Percentiles rank a stretch among this genome's conserved stretches.
Evolutionary conservation across 1,140 invertebrate species (phyloP).

Genomic region (Ceratina australensis): DNA sequence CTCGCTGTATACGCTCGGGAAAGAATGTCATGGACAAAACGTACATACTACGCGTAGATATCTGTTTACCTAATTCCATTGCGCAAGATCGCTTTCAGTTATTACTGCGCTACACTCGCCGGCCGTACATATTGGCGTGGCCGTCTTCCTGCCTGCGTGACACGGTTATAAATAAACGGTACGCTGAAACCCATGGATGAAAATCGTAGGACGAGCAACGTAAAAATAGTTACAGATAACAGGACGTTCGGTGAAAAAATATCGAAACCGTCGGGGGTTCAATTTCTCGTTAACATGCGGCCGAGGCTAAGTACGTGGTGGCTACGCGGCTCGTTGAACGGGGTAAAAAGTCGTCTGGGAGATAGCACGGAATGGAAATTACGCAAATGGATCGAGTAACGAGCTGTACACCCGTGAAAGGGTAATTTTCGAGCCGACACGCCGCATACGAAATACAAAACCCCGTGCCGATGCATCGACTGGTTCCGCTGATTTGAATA

Average conservation of each 20-base stretch:
- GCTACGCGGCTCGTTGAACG: not conserved
- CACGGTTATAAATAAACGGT: not conserved
- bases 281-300: not conserved
- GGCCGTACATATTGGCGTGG: not conserved
- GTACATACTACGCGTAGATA: constrained; percentile 27
- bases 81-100: constrained; percentile 28
- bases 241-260: not conserved
- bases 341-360: not conserved
- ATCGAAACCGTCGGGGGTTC: not conserved
- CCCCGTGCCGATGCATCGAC: not conserved
- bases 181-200: not conserved
- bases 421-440: not conserved
- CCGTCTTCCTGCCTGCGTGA: not conserved
- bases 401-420: not conserved
- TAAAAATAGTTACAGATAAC: not conserved
- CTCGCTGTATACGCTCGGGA: not conserved
- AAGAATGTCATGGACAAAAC: constrained; percentile 44
- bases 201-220: not conserved
- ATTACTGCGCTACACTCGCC: not conserved
- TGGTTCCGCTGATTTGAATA: constrained; percentile 7
- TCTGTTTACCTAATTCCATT: constrained; percentile 38
- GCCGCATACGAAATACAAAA: not conserved
- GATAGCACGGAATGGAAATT: not conserved
- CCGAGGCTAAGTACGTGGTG: not conserved
- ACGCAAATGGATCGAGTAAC: constrained; percentile 8